Evolutionary conservation across 2,113 vertebrate genomes (phyloP).

Genomic region (Gymnarchus niloticus): DNA sequence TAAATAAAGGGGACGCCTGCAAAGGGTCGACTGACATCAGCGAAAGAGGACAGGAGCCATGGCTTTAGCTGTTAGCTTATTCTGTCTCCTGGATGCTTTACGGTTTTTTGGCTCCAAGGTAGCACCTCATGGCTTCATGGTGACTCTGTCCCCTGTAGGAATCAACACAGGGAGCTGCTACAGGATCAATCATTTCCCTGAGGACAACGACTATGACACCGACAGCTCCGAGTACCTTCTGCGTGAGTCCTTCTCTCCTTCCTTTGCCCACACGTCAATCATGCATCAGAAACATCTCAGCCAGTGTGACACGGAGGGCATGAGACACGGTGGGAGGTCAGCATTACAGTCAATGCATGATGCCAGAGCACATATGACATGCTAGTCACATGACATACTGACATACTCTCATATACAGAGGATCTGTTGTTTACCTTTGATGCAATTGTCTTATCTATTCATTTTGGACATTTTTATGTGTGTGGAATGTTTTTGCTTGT

Average conservation of each 20-base stretch:
- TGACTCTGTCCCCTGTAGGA: constrained; percentile 56
- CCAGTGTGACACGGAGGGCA: neutral
- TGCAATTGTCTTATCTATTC: neutral
- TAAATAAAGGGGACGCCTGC: neutral
- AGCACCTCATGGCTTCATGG: constrained; percentile 18
- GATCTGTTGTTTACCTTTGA: neutral
- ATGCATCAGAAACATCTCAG: neutral
- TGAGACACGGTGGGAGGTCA: neutral
- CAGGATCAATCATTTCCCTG: constrained; percentile 97
- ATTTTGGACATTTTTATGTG: neutral
- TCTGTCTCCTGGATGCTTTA: neutral
- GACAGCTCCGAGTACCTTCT: constrained; percentile 97
- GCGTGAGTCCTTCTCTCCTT: constrained; percentile 69
- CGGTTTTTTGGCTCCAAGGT: neutral
- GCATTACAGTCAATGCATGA: neutral
- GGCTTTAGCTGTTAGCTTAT: neutral
- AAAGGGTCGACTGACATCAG: neutral
- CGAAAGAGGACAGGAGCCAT: neutral
- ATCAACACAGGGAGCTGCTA: constrained; percentile 93
- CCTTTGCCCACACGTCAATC: neutral
- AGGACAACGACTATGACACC: constrained; percentile 96
- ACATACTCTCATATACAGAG: neutral
- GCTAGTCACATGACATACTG: neutral
- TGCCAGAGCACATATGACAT: neutral
- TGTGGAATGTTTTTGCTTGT: neutral